Evolutionary conservation across 2,113 vertebrate species (phyloP).

Genomic region (Clupea harengus): DNA sequence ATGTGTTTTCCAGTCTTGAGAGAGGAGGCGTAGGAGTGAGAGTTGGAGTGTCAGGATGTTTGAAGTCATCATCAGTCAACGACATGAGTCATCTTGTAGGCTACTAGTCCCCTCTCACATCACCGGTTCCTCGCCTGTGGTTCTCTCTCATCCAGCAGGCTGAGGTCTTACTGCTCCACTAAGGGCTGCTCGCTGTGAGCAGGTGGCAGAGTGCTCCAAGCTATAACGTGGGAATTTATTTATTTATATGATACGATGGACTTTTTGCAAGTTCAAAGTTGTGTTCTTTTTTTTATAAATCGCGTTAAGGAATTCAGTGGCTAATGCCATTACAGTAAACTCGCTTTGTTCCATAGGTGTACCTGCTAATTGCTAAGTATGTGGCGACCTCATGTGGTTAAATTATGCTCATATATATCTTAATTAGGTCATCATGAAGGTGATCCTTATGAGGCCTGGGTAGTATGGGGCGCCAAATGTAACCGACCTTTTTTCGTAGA

Average conservation of each 20-base stretch:
- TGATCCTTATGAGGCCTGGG: not conserved
- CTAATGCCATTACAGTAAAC: not conserved
- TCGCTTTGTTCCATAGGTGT: not conserved
- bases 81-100: slow-evolving; percentile 38
- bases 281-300: not conserved
- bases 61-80: slow-evolving; percentile 37
- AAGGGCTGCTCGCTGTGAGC: not conserved
- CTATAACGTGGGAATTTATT: not conserved
- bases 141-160: not conserved
- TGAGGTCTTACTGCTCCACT: not conserved
- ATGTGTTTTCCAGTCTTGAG: slow-evolving; percentile 27
- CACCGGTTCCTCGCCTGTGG: slow-evolving; percentile 3
- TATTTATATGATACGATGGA: not conserved
- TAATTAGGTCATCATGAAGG: not conserved
- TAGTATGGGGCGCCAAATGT: not conserved
- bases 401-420: not conserved
- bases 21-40: not conserved
- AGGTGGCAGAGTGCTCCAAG: not conserved
- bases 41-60: slow-evolving; percentile 23
- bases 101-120: slow-evolving; percentile 17
- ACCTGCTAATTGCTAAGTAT: not conserved
- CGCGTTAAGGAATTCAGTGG: not conserved
- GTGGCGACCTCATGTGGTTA: not conserved
- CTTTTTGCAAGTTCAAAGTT: not conserved
- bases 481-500: too few relatives aligned